Base-by-base conservation (phyloP, 2,888 invertebrate species). In the Tachina fera region DNA sequence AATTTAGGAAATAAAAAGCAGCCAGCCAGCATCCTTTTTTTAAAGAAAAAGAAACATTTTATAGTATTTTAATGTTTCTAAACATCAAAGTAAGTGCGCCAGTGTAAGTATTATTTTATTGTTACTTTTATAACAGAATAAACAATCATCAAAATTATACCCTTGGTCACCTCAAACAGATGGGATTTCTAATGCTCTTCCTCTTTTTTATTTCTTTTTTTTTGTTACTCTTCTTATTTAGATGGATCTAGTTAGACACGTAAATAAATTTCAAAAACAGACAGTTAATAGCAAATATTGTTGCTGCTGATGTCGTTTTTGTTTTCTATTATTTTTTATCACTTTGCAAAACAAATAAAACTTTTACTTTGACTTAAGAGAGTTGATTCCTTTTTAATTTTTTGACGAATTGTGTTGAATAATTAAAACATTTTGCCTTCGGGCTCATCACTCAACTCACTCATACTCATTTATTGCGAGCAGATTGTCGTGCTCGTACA, bases 101-200 rank as follows among this genome's bases (percentile, higher is more conserved):
- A 41, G 16, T 41, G 19, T 41, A n/a, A 13, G 9, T 49, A 72
- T 61, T 45, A 76, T 63, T 74, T 78, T 70, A 65, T 75, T 71
- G 70, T 60, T 70, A 63, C 22, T 80, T 83, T 79, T 80, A 83
- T 72, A 86, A 80, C 86, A 86, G 76, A 86, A 86, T 83, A 86
- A 86, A 86, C 86, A 86, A 86, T 86, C 79, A 83, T 86, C 79
- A 83, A 86, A 86, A 86, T 83, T 79, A 86, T 83, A 86, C 83
- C 86, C 86, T 83, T 83, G 86, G 86, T 83, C 86, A 86, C 86
- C 86, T 86, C 72, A 68, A 76, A 65, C 75, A 76, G 83, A 76
- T 74, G 82, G 75, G 80, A 51, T 75, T 76, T 45, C n/a, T 22
- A 31, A 72, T 39, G 61, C 60, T 13, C 22, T 31, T 10, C 31